Percentiles rank a stretch among this genome's conserved stretches.
These are phyloP conservation scores for Smutsia gigantea DNA, from an alignment of 2,797 vertebrate species.

Conservation along the genomic window DNA sequence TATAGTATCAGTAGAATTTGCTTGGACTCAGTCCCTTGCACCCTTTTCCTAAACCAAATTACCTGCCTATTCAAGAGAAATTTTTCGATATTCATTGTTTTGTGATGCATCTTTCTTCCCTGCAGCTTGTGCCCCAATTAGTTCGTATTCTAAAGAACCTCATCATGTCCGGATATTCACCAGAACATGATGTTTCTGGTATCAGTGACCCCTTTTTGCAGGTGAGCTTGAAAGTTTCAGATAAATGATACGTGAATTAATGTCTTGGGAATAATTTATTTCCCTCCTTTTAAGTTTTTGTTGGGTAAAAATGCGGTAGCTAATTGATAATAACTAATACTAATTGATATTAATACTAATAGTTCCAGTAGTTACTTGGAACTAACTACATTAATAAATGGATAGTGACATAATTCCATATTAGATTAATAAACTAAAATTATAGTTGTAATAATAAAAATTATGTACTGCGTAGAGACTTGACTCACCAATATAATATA, in stretches of 20 bases:
- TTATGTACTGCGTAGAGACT: not conserved
- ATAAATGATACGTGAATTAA: constrained; percentile 31
- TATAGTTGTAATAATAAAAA: constrained; percentile 13
- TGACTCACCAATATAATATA: not conserved
- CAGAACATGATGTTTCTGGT: constrained; percentile 99
- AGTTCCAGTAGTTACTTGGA: not conserved
- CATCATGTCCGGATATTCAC: constrained; percentile 99
- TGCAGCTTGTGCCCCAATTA: constrained; percentile 98
- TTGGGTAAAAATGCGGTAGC: not conserved
- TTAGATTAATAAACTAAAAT: constrained; percentile 34
- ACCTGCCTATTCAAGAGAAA: constrained; percentile 26
- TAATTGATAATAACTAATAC: not conserved
- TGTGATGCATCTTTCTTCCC: constrained; percentile 80
- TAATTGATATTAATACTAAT: no score
- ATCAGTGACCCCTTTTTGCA: constrained; percentile 99
- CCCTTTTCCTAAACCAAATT: constrained; percentile 56
- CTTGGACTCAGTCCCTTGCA: constrained; percentile 60
- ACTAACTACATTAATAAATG: constrained; percentile 34
- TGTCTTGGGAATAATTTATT: constrained; percentile 5
- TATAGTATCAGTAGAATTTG: constrained; percentile 62
- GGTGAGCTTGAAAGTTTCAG: constrained; percentile 86
- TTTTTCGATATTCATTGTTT: constrained; percentile 51
- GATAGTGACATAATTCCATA: not conserved
- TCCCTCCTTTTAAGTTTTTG: constrained; percentile 43
- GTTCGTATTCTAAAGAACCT: constrained; percentile 99